phyloP scores from a whole-genome alignment of 2,797 vertebrate genomes.

The Arctocebus calabarensis region DNA sequence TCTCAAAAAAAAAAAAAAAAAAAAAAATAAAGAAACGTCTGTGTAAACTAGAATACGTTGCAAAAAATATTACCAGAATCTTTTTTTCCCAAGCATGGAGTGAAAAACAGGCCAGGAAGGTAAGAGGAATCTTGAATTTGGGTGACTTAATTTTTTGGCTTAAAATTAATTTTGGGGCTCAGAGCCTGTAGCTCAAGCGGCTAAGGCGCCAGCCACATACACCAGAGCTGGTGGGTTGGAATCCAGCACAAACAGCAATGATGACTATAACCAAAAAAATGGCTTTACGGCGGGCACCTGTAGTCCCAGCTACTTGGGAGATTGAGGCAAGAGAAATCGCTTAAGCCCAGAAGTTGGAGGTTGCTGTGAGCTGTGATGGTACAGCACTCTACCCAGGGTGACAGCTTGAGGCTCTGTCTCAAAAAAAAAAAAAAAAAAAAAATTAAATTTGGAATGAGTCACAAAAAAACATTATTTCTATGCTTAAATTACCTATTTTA shows the following conservation, averaged over 20 bases:
- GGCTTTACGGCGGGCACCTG: too few species aligned
- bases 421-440: not conserved
- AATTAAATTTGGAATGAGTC: conserved; percentile 43
- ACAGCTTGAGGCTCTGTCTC: too few species aligned
- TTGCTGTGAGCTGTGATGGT: too few species aligned
- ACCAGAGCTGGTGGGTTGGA: too few species aligned
- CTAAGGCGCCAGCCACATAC: too few species aligned
- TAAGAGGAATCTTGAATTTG: conserved; percentile 22
- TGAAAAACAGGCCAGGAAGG: not conserved
- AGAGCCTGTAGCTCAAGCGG: too few species aligned
- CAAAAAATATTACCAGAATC: not conserved
- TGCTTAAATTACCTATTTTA: conserved; percentile 30
- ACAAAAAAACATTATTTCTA: not conserved
- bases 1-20: not conserved
- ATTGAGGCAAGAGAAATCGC: too few species aligned
- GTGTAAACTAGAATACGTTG: not conserved
- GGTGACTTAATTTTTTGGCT: conserved; percentile 28
- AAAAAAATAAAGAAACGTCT: not conserved
- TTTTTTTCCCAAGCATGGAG: not conserved
- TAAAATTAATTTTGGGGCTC: conserved; percentile 27
- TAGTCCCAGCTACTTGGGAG: too few species aligned
- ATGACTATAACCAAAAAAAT: too few species aligned
- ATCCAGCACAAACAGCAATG: too few species aligned
- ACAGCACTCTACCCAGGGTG: too few species aligned
- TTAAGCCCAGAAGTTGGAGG: too few species aligned